Base-by-base conservation (phyloP, 2,888 invertebrate genomes). In the Cheilosia urbana region DNA sequence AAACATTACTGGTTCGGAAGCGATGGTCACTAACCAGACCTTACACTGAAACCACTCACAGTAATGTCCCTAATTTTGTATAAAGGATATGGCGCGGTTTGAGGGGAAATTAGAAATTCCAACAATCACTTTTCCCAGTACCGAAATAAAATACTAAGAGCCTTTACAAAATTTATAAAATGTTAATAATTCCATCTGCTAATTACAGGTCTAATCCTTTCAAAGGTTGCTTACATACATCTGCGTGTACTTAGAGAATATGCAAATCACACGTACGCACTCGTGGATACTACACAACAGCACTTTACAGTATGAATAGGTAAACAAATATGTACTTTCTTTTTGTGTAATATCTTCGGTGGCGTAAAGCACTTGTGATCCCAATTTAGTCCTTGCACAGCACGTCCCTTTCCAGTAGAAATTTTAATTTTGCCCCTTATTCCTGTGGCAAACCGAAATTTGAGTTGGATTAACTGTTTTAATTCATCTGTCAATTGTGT, bases 161-260 rank as follows among this genome's bases (percentile, higher is more conserved):
- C 27, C 1, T n/a, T 27, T 24, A 11, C 3, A 62, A 2, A 6
- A 49, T 49, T 15, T 11, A 49, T 21, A 15, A n/a, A 49, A 47
- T 62, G 47, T 63, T 63, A 69, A 62, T 63, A 47, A 15, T 63
- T 81, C 51, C 21, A 63, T 57, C 30, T 34, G 15, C 62, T 81
- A 55, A 81, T 81, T 81, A 57, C 80, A 81, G 80, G 63, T 81
- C 69, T 69, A 75, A 80, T 42, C 62, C n/a, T 42, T 75, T 47
- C 27, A 30, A 60, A 53, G 65, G 51, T 68, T 58, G 3, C 42
- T 53, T 51, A 51, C 58, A 53, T 58, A 51, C 58, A 53, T 58
- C 72, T 57, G 58, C 58, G 53, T 7, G 51, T 15, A 19, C 55
- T 47, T 42, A 47, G 19, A 24, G 4, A 37, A 27, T 37, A 42